phyloP scores from a whole-genome alignment of 1,140 invertebrate genomes.

The Eueides isabella region DNA sequence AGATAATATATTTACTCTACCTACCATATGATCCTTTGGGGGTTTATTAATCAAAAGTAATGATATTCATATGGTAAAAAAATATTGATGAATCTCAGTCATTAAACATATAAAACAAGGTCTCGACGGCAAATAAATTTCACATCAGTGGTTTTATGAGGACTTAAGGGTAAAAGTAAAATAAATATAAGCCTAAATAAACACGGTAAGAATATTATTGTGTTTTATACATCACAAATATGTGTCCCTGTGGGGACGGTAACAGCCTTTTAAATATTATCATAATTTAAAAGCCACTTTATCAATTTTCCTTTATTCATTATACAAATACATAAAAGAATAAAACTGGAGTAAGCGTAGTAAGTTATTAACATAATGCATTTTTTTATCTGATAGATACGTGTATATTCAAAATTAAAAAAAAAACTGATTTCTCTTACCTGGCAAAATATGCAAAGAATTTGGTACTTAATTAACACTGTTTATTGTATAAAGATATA shows the following conservation, averaged over 20 bases:
- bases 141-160: not conserved
- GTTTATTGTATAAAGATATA: not conserved
- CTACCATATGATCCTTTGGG: too few relatives aligned
- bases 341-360: not conserved
- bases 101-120: conserved; percentile 4
- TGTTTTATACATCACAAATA: conserved; percentile 1
- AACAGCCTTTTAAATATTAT: not conserved
- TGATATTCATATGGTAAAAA: too few relatives aligned
- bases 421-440: too few relatives aligned
- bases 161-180: not conserved
- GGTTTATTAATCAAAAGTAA: too few relatives aligned
- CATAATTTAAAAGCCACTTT: not conserved
- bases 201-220: not conserved
- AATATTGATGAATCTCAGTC: not conserved
- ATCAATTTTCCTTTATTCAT: not conserved
- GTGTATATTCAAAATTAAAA: too few relatives aligned
- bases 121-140: not conserved
- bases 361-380: not conserved
- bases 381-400: too few relatives aligned
- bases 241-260: not conserved
- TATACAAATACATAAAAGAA: not conserved
- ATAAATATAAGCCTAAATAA: conserved; percentile 9
- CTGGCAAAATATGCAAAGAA: not conserved
- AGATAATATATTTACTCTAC: too few relatives aligned
- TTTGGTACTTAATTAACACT: not conserved